A percentile compares a stretch with the other conserved stretches of the same genome.
These are phyloP conservation scores for Eclectus roratus DNA, from an alignment of 2,113 vertebrate genomes.

Conservation along the genomic window DNA sequence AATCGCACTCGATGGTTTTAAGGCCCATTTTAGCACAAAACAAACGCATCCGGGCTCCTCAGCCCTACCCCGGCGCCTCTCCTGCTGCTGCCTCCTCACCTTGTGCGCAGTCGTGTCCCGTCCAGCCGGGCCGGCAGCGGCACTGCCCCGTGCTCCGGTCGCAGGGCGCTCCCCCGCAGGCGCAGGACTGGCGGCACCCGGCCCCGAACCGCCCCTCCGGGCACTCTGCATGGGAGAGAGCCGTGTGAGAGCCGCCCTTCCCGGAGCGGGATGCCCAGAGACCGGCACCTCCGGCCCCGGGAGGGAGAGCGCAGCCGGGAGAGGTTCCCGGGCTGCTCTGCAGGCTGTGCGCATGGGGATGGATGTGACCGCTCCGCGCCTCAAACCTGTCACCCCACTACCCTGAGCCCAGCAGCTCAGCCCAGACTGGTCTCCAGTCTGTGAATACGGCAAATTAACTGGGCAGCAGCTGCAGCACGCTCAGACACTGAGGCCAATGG, in stretches of 20 bases:
- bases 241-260: fast-evolving
- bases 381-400: neutral
- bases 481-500: fast-evolving
- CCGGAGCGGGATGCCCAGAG: no score
- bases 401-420: neutral
- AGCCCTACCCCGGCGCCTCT: fast-evolving
- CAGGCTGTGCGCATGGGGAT: fast-evolving
- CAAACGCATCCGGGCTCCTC: neutral
- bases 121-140: conserved; percentile 78
- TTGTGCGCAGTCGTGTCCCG: conserved; percentile 78
- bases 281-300: no score
- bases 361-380: neutral
- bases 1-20: neutral
- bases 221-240: conserved; percentile 74
- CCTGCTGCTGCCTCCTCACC: conserved; percentile 73
- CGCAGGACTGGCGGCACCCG: conserved; percentile 79
- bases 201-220: conserved; percentile 78
- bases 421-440: neutral
- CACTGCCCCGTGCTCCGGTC: conserved; percentile 80
- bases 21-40: neutral
- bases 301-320: neutral
- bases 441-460: neutral
- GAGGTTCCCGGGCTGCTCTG: neutral
- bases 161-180: conserved; percentile 82
- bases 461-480: neutral